These are phyloP conservation scores for Drosophila picticornis DNA, from an alignment of 2,888 invertebrate genomes.

Conservation along the genomic window DNA sequence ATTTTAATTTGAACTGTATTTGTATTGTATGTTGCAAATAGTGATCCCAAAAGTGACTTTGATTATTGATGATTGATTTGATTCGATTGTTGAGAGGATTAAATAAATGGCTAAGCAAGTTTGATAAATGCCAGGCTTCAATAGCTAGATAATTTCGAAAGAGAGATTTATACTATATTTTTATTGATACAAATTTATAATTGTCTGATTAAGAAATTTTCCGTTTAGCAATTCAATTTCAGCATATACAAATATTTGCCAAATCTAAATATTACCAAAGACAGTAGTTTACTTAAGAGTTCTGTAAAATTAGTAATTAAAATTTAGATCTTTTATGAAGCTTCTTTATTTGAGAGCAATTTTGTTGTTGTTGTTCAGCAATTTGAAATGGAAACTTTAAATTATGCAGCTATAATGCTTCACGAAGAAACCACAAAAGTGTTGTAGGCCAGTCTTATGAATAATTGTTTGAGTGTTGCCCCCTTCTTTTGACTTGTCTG, in stretches of 20 bases:
- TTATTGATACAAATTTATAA: background rate
- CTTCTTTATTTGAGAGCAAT: background rate
- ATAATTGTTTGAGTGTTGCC: conserved; percentile 32
- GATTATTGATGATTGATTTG: background rate
- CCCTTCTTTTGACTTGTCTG: conserved; percentile 8
- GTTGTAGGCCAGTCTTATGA: conserved; percentile 23
- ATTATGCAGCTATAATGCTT: conserved; percentile 42
- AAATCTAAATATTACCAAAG: background rate
- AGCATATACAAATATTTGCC: background rate
- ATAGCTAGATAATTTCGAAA: background rate
- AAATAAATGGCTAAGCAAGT: background rate
- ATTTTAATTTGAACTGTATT: background rate
- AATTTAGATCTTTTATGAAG: background rate
- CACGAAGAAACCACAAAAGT: conserved; percentile 22
- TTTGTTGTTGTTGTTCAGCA: background rate
- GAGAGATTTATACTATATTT: background rate
- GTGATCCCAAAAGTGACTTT: background rate
- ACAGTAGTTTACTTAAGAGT: background rate
- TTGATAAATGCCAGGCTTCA: background rate
- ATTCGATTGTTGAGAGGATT: background rate
- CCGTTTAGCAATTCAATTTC: background rate
- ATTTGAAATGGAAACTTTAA: conserved; percentile 29
- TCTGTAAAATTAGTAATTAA: background rate
- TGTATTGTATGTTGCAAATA: background rate
- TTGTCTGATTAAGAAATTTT: background rate